Evolutionary conservation across 2,797 vertebrate species (phyloP), one percentile per base, ranked within the genome.

Genomic region (Cyclura pinguis): DNA sequence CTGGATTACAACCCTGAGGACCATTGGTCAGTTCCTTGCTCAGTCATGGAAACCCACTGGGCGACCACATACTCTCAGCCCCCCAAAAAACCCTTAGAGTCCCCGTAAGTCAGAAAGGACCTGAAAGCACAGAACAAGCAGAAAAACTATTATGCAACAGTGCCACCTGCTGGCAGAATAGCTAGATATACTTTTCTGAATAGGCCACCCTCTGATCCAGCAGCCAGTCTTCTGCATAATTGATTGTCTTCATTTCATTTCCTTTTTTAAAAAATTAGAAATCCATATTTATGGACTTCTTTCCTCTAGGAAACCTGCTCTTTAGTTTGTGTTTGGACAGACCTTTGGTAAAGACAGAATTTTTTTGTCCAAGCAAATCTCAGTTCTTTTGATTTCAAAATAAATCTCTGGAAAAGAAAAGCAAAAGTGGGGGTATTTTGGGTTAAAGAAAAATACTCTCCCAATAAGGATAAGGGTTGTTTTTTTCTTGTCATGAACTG

Each of bases 111-210:
- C 1, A 12, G 52, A 52, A 52, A 52, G 7, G 7, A 52, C 52
- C 10, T 52, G 52, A 52, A 52, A 12, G 7, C 52, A n/a, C 29
- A 73, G 1, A n/a, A 32, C 32, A 73, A n/a, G 69, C 4, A 16
- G 24, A 9, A 77, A 47, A 57, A 22, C 29, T 57, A 27, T 10
- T 29, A 14, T n/a, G 2, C 27, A 32, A 42, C 87, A 93, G 94
- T 89, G 94, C 96, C 97, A 96, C 67, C 96, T 96, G 20, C 88
- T 91, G 96, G 50, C 12, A 38, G 14, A 57, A 9, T 8, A n/a
- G 32, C 42, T 85, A 73, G 8, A 29, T 24, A 22, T 24, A 42
- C 74, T 24, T 77, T 77, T 77, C 74, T 42, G 38, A 38, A 9
- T 9, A 22, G 16, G 73, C 2, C 20, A 47, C 47, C 9, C 38